Conservation (phyloP, 2,113 vertebrate species). For the Lasiurus cinereus region DNA sequence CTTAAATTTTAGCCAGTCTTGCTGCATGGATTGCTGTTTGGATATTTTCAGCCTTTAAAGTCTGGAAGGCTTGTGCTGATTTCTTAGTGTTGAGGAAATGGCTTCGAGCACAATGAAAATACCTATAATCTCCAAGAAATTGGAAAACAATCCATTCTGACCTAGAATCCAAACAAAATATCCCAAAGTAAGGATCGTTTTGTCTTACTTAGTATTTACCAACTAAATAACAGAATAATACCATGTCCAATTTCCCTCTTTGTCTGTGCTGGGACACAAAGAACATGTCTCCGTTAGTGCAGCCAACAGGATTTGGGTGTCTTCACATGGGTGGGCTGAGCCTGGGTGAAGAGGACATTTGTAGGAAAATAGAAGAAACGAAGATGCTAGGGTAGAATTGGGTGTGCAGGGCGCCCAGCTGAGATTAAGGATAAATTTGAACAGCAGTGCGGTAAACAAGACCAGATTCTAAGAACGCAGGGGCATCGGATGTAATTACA, state of each 20-base stretch:
- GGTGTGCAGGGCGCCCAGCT: background rate
- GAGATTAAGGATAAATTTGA: slow-evolving; percentile 28
- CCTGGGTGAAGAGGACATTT: background rate
- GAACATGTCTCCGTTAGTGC: background rate
- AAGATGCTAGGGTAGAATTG: background rate
- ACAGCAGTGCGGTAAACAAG: background rate
- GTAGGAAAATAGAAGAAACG: background rate
- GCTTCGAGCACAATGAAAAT: slow-evolving; percentile 43
- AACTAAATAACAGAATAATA: background rate
- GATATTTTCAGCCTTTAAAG: slow-evolving; percentile 59
- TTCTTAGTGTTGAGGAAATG: slow-evolving; percentile 46
- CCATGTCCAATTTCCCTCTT: background rate
- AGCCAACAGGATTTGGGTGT: background rate
- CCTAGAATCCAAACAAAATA: slow-evolving; percentile 31
- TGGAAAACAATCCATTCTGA: slow-evolving; percentile 28
- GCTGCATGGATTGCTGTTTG: slow-evolving; percentile 18
- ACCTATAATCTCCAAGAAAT: slow-evolving; percentile 11
- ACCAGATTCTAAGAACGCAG: background rate
- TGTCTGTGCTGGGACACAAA: background rate
- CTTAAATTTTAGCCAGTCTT: slow-evolving; percentile 40
- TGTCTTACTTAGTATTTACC: background rate
- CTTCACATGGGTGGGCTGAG: background rate
- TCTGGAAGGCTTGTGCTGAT: background rate
- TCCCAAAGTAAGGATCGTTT: background rate
- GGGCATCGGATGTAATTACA: background rate